These are phyloP conservation scores for Eriosoma lanigerum DNA, from an alignment of 1,140 invertebrate genomes.

Conservation along the genomic window DNA sequence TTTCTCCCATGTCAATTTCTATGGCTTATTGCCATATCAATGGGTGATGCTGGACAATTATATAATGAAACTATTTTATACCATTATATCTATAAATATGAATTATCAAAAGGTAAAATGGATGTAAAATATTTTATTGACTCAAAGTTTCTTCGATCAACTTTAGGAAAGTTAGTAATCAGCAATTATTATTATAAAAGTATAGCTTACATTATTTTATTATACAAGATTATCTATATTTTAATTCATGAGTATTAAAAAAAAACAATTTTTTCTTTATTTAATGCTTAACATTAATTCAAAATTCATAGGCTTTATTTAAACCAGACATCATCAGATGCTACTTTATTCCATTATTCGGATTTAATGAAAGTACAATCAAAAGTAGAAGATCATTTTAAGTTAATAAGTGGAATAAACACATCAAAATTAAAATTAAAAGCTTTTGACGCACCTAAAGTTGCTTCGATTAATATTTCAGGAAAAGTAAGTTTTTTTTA, in stretches of 20 bases:
- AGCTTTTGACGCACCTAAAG: constrained; percentile 35
- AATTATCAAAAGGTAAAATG: constrained; percentile 31
- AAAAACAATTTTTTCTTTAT: no score
- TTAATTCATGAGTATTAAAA: no score
- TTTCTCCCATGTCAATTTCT: constrained; percentile 27
- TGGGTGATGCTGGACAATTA: constrained; percentile 39
- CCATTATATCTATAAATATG: constrained; percentile 30
- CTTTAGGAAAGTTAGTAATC: constrained; percentile 19
- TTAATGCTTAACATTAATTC: no score
- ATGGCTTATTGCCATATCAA: constrained; percentile 44
- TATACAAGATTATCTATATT: not conserved
- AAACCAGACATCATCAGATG: not conserved
- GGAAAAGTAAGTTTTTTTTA: constrained; percentile 45
- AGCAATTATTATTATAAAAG: constrained; percentile 1
- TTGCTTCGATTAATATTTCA: constrained; percentile 31
- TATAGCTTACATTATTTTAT: not conserved
- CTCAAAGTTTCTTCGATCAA: constrained; percentile 37
- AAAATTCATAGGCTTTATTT: constrained; percentile 7
- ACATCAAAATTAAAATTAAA: constrained; percentile 38
- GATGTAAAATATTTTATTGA: constrained; percentile 33
- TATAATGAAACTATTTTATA: constrained; percentile 45
- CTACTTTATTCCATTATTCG: constrained; percentile 37
- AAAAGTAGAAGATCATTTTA: constrained; percentile 42
- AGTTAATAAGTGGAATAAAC: constrained; percentile 40
- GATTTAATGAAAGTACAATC: constrained; percentile 39